Evolutionary conservation across 2,113 vertebrate genomes (phyloP).

Genomic region (Gavia stellata): DNA sequence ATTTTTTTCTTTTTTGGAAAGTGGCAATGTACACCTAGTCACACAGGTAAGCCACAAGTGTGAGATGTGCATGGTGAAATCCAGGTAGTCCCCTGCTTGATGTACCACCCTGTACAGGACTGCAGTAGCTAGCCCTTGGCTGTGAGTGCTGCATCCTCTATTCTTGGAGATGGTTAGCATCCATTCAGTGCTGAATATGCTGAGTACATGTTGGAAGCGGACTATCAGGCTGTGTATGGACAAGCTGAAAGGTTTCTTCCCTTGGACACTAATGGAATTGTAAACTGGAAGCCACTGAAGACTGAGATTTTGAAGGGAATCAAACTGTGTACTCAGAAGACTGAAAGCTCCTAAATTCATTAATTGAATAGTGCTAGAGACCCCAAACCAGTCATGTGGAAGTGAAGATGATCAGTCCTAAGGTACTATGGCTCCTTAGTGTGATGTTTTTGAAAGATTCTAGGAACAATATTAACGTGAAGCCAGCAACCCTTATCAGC

Average conservation of each 20-base stretch:
- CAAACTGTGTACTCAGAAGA: neutral
- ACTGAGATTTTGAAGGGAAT: neutral
- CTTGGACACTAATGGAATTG: too few species aligned
- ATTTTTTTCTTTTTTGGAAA: neutral
- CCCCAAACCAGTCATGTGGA: neutral
- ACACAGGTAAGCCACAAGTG: too few species aligned
- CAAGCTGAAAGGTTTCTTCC: neutral
- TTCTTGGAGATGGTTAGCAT: too few species aligned
- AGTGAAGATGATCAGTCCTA: too few species aligned
- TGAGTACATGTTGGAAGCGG: neutral
- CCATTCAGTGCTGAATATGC: too few species aligned
- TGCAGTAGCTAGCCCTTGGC: neutral
- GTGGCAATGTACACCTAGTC: fast-evolving
- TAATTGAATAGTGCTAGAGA: neutral
- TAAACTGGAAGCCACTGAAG: neutral
- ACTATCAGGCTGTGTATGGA: neutral
- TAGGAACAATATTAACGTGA: fast-evolving
- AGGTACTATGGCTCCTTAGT: neutral
- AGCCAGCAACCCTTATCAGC: too few species aligned
- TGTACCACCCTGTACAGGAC: neutral
- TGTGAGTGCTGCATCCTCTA: neutral
- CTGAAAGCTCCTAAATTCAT: neutral
- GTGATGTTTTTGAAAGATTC: neutral
- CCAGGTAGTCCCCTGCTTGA: neutral
- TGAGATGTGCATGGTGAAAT: neutral